phyloP scores from a whole-genome alignment of 2,797 vertebrate species.

The Amblyraja radiata region DNA sequence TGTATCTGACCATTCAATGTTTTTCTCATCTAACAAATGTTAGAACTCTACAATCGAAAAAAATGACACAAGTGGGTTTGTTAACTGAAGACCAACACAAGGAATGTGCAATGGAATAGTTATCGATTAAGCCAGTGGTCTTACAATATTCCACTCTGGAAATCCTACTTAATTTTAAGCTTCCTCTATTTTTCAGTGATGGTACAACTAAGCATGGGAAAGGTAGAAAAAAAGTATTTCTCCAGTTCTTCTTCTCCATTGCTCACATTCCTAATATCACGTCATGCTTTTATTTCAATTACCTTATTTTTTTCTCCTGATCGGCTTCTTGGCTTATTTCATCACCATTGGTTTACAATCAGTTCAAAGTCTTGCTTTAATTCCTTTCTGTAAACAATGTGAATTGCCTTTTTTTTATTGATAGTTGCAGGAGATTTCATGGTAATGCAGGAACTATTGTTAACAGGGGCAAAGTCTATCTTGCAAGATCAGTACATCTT shows the following conservation, averaged over 20 bases:
- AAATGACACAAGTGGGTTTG: background rate
- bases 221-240: background rate
- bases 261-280: background rate
- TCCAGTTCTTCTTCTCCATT: background rate
- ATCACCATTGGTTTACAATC: background rate
- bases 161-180: background rate
- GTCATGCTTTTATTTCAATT: background rate
- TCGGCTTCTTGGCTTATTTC: background rate
- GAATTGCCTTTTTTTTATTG: background rate
- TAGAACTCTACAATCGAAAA: background rate
- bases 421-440: background rate
- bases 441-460: background rate
- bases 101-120: background rate
- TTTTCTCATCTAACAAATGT: background rate
- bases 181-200: background rate
- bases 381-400: background rate
- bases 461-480: background rate
- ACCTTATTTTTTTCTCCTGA: no score
- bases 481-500: background rate
- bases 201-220: background rate
- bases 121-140: background rate
- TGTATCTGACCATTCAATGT: background rate
- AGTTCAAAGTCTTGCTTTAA: slow-evolving; percentile 2
- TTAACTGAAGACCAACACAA: background rate
- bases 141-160: background rate